Conservation (phyloP, 2,888 invertebrate species). For the Lutraria lutraria region DNA sequence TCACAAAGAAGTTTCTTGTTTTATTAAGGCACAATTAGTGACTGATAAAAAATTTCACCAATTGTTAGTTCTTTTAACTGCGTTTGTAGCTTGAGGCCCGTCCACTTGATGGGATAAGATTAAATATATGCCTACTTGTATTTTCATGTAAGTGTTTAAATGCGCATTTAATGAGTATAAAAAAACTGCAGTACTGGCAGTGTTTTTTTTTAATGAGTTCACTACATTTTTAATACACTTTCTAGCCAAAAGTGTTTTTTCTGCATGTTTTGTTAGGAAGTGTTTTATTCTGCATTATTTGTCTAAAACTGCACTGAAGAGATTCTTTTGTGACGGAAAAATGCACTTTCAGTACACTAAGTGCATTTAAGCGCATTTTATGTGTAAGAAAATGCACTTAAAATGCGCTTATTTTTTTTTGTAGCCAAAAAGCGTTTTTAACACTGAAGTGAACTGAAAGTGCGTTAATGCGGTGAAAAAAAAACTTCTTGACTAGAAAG, state of each 20-base stretch:
- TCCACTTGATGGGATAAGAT: not conserved
- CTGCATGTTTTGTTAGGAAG: not conserved
- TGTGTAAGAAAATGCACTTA: too few species aligned
- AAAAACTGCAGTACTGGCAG: not conserved
- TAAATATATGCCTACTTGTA: not conserved
- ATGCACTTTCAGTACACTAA: too few species aligned
- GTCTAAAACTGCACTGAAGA: too few species aligned
- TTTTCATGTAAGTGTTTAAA: not conserved
- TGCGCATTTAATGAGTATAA: not conserved
- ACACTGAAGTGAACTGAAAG: too few species aligned
- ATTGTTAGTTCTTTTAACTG: not conserved
- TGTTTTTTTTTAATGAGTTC: not conserved
- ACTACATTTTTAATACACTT: not conserved
- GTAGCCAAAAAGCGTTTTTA: too few species aligned
- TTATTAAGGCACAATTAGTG: slow-evolving; percentile 43
- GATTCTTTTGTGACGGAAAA: too few species aligned
- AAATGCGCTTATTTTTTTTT: too few species aligned
- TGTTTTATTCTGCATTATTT: too few species aligned
- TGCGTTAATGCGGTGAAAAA: too few species aligned
- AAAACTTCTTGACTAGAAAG: too few species aligned
- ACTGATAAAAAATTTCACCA: slow-evolving; percentile 33
- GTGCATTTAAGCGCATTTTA: too few species aligned
- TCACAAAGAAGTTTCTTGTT: slow-evolving; percentile 26
- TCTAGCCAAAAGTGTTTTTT: not conserved
- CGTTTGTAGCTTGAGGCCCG: slow-evolving; percentile 17